Base-by-base conservation (phyloP, 2,888 invertebrate species). In the Nemotelus pantherinus region DNA sequence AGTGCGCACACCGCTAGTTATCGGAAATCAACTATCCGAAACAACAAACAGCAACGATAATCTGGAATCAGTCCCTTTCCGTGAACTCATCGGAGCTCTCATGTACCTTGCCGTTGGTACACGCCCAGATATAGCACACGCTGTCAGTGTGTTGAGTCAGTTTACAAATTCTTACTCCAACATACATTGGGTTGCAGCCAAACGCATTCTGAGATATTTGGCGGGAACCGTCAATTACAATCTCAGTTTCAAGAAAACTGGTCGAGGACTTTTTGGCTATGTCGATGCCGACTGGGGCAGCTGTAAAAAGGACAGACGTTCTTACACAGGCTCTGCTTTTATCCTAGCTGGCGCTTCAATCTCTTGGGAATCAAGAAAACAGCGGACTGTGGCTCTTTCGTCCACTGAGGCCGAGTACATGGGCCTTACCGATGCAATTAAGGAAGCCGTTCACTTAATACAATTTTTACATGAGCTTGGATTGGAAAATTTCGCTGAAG, bases 241-340 rank as follows among this genome's bases (percentile, higher is more conserved):
- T 5, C 44, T 67, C 43, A 44, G n/a, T 47, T 67, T 25, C 45
- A 43, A 25, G 50, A 50, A 2, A 9, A n/a, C 43, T 39, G 9
- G 10, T 4, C 10, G n/a, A 25, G 25, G n/a, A 50, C 47, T 67
- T 10, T 50, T 50, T 10, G n/a, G 10, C 9, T 67, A 48, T 43
- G 65, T 77, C 1, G 77, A 78, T 10, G 70, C 64, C 44, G 77
- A 78, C 9, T 77, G 76, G 77, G 76, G 63, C 45, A 77, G 75
- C 9, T 79, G 77, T 10, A n/a, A n/a, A 7, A 48, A 68, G 4
- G 77, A 79, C 70, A 67, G 79, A 2, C 55, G 77, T 3, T 77
- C 76, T n/a, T 79, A 79, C n/a, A 77, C 70, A 4, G 57, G 57
- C 2, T 57, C 57, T n/a, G 57, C 25, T 3, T 57, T 57, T 25